Evolutionary conservation across 2,113 vertebrate genomes (phyloP), one percentile per base, ranked within the genome.

Genomic region (Leucoraja erinaceus): DNA sequence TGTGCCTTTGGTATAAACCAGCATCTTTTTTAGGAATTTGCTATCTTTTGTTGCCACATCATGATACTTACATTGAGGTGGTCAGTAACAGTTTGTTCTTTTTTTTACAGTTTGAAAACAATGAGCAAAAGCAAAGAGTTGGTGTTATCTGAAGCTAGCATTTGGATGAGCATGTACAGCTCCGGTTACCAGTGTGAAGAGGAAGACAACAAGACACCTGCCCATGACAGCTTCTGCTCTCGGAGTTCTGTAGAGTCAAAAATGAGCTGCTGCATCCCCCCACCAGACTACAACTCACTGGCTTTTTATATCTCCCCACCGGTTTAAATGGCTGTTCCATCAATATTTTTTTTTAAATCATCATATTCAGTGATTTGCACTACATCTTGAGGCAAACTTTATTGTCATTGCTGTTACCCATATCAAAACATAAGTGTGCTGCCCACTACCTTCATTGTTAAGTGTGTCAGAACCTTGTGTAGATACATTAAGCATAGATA

Each of bases 261-360:
- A 93, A 94, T 63, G 0, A 28, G 6, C 0, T 95, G 94, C 93
- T 94, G 91, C 22, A 94, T 94, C 3, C 95, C 95, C 0, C 95
- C 95, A 66, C 96, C 96, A 0, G 95, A 96, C 94, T 96, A 97
- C 94, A 97, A 96, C 93, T 96, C 97, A 0, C 94, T 95, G 18
- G 93, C 97, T 75, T 94, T 97, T 2, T 96, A 96, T 93, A 95
- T 97, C 28, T 95, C 96, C 47, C 96, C 95, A 0, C 95, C 96
- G 0, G 0, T 95, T 93, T 97, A 94, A 94, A 22, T 10, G 8
- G 90, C 31, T 63, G 38, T 91, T 91, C 72, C 66, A 72, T 20
- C 14, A 22, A 47, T 47, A 25, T 3, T 25, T 9, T 31, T 11
- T 11, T 4, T 38, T 54, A 28, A 54, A 38, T 14, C 54, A 1